Percentiles rank a stretch among this genome's conserved stretches.
phyloP scores from a whole-genome alignment of 1,140 invertebrate species.

The Homalodisca vitripennis region DNA sequence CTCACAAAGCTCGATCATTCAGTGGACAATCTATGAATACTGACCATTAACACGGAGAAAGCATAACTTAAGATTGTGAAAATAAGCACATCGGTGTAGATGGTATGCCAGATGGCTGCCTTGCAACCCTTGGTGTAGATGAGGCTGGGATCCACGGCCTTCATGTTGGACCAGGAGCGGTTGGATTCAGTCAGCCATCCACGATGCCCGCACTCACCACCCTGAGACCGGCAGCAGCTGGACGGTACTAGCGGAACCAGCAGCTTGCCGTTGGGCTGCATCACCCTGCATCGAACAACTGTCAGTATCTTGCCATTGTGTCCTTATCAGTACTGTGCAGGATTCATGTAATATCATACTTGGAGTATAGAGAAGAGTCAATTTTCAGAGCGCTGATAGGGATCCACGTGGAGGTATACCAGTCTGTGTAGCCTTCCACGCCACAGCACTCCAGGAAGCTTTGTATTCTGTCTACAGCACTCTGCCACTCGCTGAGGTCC shows the following conservation, averaged over 20 bases:
- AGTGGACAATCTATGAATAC: too few relatives aligned
- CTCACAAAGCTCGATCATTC: too few relatives aligned
- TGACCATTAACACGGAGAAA: too few relatives aligned
- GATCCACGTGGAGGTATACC: background rate
- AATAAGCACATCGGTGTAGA: background rate
- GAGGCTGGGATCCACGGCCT: background rate
- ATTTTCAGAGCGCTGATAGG: background rate
- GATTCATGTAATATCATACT: too few relatives aligned
- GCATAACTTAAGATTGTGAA: too few relatives aligned
- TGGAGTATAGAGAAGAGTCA: background rate
- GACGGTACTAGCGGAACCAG: conserved; percentile 1
- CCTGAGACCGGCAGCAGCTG: background rate
- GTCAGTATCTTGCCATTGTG: too few relatives aligned
- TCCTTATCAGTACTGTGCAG: too few relatives aligned
- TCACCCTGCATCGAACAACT: too few relatives aligned
- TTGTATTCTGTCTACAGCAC: background rate
- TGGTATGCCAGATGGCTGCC: background rate
- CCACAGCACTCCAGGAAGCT: background rate
- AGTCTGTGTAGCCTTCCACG: background rate
- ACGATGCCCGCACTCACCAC: background rate
- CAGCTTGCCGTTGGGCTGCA: background rate
- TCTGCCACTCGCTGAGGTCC: background rate
- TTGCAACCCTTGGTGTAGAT: background rate
- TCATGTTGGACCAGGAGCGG: background rate
- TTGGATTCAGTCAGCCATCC: background rate